Conservation (phyloP, 2,888 invertebrate genomes). For the Apotomis betuletana region DNA sequence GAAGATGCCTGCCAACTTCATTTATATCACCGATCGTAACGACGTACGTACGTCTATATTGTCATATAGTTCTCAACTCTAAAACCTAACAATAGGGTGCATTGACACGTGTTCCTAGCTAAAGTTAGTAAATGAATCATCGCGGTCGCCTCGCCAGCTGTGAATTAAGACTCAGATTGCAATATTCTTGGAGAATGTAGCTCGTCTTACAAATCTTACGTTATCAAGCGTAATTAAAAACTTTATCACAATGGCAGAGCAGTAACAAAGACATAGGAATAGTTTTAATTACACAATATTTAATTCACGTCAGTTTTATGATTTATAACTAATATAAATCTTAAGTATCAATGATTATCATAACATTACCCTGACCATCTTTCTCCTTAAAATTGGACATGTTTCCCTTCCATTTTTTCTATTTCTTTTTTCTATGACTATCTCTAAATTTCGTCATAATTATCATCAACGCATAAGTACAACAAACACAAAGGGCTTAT, state of each 20-base stretch:
- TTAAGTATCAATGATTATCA: too few relatives aligned
- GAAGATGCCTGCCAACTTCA: conserved; percentile 67
- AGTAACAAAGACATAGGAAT: not conserved
- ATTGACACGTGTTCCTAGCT: conserved; percentile 48
- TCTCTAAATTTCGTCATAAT: too few relatives aligned
- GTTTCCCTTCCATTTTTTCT: too few relatives aligned
- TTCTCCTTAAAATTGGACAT: too few relatives aligned
- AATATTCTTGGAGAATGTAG: conserved; percentile 63
- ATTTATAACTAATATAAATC: not conserved
- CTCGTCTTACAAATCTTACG: conserved; percentile 60
- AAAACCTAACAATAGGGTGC: conserved; percentile 48
- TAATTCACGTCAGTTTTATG: not conserved
- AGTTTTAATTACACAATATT: not conserved
- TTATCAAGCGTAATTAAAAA: conserved; percentile 58
- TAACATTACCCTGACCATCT: too few relatives aligned
- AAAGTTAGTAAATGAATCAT: conserved; percentile 70
- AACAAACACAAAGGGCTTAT: too few relatives aligned
- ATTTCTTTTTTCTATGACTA: too few relatives aligned
- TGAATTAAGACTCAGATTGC: conserved; percentile 70
- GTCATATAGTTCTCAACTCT: conserved; percentile 63
- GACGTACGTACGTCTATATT: conserved; percentile 55
- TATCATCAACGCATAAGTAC: too few relatives aligned
- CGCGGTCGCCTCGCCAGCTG: conserved; percentile 65
- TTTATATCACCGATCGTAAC: conserved; percentile 47
- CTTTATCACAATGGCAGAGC: conserved; percentile 42